phyloP scores from a whole-genome alignment of 2,113 vertebrate genomes.

The Pluvianellus socialis region DNA sequence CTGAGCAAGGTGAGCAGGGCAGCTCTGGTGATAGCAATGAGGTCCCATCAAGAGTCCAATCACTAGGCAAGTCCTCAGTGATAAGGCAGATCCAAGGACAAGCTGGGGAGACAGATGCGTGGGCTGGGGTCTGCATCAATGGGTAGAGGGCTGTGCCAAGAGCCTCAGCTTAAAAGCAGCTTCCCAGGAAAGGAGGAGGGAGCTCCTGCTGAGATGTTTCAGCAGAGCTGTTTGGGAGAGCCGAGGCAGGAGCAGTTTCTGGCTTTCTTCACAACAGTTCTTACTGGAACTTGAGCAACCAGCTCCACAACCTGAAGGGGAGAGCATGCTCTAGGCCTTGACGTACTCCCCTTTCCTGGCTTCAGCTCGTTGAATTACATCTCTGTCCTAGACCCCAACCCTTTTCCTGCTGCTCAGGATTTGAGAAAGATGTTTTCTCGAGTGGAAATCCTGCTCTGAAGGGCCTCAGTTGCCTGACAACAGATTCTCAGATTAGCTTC shows the following conservation, averaged over 20 bases:
- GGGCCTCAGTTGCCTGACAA: neutral
- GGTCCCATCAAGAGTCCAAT: accelerated
- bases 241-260: neutral
- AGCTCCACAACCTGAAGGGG: neutral
- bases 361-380: neutral
- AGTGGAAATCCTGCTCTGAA: neutral
- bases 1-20: neutral
- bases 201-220: neutral
- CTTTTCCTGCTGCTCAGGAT: neutral
- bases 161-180: neutral
- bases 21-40: neutral
- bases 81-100: neutral
- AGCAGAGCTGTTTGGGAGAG: neutral
- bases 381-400: neutral
- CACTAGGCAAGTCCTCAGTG: neutral
- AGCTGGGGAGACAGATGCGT: neutral
- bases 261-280: neutral
- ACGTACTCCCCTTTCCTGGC: neutral
- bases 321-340: neutral
- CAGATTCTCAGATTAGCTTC: neutral
- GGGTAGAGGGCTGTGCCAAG: neutral
- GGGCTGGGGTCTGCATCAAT: neutral
- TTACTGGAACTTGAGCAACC: neutral
- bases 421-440: neutral
- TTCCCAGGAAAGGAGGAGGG: neutral